These are phyloP conservation scores for Bellardia pandia DNA, from an alignment of 2,888 invertebrate species.

Conservation along the genomic window DNA sequence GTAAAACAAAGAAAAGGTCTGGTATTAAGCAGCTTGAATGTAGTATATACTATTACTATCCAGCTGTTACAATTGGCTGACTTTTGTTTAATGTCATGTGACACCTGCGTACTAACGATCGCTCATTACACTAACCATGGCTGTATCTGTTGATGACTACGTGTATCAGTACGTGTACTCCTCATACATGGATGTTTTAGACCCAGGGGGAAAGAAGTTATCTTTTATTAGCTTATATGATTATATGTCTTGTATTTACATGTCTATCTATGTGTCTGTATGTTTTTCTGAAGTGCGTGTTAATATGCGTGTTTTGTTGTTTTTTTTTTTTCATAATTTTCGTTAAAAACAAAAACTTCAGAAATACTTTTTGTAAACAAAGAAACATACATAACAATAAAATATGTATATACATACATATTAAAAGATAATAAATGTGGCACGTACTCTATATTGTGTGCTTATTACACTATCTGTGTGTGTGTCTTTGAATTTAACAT, in stretches of 20 bases:
- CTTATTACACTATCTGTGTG: slow-evolving; percentile 7
- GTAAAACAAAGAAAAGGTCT: too few species aligned
- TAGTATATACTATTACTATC: neutral
- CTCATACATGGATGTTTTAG: neutral
- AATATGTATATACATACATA: neutral
- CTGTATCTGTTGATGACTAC: neutral
- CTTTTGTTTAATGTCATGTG: slow-evolving; percentile 50
- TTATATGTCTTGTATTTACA: too few species aligned
- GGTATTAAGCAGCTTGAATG: neutral
- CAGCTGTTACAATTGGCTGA: slow-evolving; percentile 22
- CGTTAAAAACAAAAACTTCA: neutral
- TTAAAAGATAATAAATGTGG: slow-evolving; percentile 54
- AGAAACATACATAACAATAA: slow-evolving; percentile 30
- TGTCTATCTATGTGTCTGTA: neutral
- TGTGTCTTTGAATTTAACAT: slow-evolving; percentile 36
- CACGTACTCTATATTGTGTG: slow-evolving; percentile 52
- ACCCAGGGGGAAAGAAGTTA: neutral
- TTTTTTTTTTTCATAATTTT: neutral
- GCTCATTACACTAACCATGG: neutral
- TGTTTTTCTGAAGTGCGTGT: slow-evolving; percentile 31
- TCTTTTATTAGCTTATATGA: too few species aligned
- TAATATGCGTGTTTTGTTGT: slow-evolving; percentile 47
- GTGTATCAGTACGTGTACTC: neutral
- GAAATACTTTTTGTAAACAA: slow-evolving; percentile 5
- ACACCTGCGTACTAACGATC: slow-evolving; percentile 66